Conservation (phyloP, 1,140 invertebrate species). For the Drosophila virilis region DNA sequence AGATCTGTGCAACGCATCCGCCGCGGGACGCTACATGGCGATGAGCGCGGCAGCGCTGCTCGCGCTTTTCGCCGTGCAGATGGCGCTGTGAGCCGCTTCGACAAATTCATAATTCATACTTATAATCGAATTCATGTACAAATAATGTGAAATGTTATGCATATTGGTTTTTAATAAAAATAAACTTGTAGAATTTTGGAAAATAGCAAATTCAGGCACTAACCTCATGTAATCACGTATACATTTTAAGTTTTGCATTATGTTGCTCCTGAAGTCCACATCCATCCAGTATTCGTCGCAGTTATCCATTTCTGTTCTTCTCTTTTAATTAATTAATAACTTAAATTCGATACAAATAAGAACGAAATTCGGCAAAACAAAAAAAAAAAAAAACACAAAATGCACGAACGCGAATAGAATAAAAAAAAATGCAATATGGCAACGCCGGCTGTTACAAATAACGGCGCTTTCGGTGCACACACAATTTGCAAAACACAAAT, state of each 20-base stretch:
- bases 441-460: constrained; percentile 25
- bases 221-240: constrained; percentile 5
- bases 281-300: constrained; percentile 5
- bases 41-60: constrained; percentile 84
- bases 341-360: constrained; percentile 3
- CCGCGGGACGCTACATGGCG: constrained; percentile 84
- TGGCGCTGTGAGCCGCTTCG: constrained; percentile 47
- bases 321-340: background rate
- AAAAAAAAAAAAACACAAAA: constrained; percentile 6
- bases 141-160: constrained; percentile 20
- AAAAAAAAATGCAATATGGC: background rate
- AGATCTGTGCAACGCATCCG: constrained; percentile 85
- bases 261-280: background rate
- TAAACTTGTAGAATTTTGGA: too few relatives aligned
- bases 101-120: constrained; percentile 2
- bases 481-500: constrained; percentile 1
- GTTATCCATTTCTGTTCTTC: background rate
- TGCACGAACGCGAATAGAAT: background rate
- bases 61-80: constrained; percentile 60
- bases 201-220: background rate
- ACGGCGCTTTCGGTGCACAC: constrained; percentile 28
- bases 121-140: constrained; percentile 22
- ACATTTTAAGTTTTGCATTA: background rate
- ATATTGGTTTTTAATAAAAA: constrained; percentile 19
- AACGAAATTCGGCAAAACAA: background rate